phyloP scores from a whole-genome alignment of 2,113 vertebrate species.

The Maccullochella peelii region DNA sequence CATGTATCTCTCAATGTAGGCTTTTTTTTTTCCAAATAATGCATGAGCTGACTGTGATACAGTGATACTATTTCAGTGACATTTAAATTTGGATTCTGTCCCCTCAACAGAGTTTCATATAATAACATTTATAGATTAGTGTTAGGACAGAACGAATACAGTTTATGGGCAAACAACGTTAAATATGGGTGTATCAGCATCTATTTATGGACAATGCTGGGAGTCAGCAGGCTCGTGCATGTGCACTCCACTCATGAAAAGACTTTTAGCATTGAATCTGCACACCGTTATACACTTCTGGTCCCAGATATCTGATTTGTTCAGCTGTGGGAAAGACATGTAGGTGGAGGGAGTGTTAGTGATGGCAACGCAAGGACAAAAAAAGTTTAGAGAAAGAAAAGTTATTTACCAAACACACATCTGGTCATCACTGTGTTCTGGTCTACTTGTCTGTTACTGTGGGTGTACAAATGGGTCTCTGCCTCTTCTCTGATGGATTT shows the following conservation, averaged over 20 bases:
- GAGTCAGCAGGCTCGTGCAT: neutral
- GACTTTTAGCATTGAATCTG: neutral
- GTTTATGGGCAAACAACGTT: conserved; percentile 21
- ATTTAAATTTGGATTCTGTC: neutral
- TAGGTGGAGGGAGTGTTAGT: conserved; percentile 3
- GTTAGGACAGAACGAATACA: neutral
- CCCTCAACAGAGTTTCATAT: conserved; percentile 4
- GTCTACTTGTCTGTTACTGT: neutral
- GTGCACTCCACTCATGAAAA: neutral
- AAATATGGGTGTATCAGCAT: conserved; percentile 6
- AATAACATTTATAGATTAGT: conserved; percentile 12
- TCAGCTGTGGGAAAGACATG: conserved; percentile 2
- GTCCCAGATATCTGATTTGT: neutral
- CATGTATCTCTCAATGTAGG: neutral
- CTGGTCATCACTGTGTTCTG: neutral
- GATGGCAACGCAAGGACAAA: neutral
- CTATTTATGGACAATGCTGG: neutral
- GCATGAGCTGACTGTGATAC: neutral
- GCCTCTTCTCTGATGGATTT: conserved; percentile 10
- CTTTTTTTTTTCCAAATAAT: neutral
- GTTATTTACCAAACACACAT: conserved; percentile 7
- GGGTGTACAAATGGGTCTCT: neutral
- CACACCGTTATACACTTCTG: neutral
- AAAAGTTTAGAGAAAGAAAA: neutral
- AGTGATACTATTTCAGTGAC: conserved; percentile 6